Base-by-base conservation (phyloP, 2,888 invertebrate species). In the Pherbina coryleti region DNA sequence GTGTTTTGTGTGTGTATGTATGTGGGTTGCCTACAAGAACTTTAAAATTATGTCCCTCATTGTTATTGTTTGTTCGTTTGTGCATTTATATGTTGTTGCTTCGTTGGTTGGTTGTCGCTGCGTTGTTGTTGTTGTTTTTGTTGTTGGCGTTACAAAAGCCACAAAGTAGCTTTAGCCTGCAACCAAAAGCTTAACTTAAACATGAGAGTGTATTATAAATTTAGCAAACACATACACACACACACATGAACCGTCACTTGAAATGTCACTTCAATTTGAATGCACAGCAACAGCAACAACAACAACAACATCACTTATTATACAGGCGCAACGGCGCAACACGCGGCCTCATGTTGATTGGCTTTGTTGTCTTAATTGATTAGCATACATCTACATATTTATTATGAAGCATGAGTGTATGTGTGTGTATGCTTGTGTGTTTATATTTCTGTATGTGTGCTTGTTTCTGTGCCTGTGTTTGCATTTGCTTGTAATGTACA, bases 151-250 rank as follows among this genome's bases (percentile, higher is more conserved):
- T 81, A 83, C 80, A 83, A 85, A 86, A 88, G 86, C 86, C 86
- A 83, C 88, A 87, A 87, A 86, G 88, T 85, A 85, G 85, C 86
- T 85, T 85, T 86, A 83, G 85, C 80, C 79, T 44, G 67, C 64
- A 57, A 64, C 69, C 64, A 79, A 76, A 73, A 70, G 71, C 76
- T 76, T 62, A 64, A 74, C 73, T 74, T 74, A 74, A 60, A 74
- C 66, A 67, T 49, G 62, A 62, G 74, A 75, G 53, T 74, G 73
- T 74, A 74, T 74, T 74, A 74, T 74, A 74, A 74, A 74, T 74
- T 66, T 67, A 67, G 53, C 64, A 70, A 22, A 60, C 25, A 76
- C 67, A 62, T 75, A 76, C 34, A 57, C 62, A 62, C 37, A 51
- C 72, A 77, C 55, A 64, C 34, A 53, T 22, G 31, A 62, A 34